phyloP scores from a whole-genome alignment of 2,797 vertebrate genomes.

The Fratercula arctica region DNA sequence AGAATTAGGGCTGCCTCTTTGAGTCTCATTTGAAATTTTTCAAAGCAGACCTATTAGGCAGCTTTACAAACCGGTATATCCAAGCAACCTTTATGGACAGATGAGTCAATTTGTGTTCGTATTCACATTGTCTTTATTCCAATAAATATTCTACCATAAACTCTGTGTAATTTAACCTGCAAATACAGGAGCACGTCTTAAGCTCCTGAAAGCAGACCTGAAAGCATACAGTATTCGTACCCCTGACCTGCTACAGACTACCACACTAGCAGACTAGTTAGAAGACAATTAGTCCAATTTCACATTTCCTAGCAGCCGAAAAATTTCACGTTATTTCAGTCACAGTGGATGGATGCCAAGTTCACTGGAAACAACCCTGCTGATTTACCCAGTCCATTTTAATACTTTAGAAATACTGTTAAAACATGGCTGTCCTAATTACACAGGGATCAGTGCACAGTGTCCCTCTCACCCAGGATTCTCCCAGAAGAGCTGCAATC shows the following conservation, averaged over 20 bases:
- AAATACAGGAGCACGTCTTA: neutral
- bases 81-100: neutral
- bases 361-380: constrained; percentile 82
- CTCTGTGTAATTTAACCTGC: neutral
- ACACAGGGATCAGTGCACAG: constrained; percentile 84
- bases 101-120: neutral
- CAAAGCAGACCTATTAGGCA: neutral
- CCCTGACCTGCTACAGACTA: constrained; percentile 71
- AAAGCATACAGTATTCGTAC: constrained; percentile 27
- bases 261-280: constrained; percentile 78
- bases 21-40: neutral
- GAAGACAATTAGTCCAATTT: constrained; percentile 90
- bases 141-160: neutral
- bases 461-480: constrained; percentile 83
- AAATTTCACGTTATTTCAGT: constrained; percentile 89
- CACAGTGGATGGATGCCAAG: constrained; percentile 86
- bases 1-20: neutral
- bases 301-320: constrained; percentile 87
- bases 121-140: neutral
- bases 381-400: constrained; percentile 82
- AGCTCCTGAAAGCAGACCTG: neutral
- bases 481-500: constrained; percentile 86
- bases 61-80: neutral
- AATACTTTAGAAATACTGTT: constrained; percentile 87
- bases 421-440: constrained; percentile 89